Percentiles rank a stretch among this genome's conserved stretches.
These are phyloP conservation scores for Orchesellides sinensis DNA, from an alignment of 2,888 invertebrate species.

Conservation along the genomic window DNA sequence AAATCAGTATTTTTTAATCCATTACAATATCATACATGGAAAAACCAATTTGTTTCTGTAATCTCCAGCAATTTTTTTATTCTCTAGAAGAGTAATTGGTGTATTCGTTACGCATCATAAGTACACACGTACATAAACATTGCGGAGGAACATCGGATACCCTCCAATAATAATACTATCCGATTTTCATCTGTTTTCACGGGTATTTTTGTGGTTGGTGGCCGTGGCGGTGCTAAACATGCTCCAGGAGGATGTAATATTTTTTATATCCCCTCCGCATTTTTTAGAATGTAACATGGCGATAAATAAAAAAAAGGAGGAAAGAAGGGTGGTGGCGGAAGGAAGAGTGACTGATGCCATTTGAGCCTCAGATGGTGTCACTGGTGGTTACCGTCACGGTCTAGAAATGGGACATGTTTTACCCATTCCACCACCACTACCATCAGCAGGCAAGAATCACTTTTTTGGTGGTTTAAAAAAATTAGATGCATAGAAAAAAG, in stretches of 20 bases:
- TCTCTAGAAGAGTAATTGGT: too few relatives aligned
- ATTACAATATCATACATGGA: constrained; percentile 70
- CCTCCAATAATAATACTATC: constrained; percentile 4
- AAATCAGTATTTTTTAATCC: constrained; percentile 73
- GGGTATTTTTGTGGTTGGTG: constrained; percentile 40
- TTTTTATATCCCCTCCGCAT: not conserved
- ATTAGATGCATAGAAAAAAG: not conserved
- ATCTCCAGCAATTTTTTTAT: too few relatives aligned
- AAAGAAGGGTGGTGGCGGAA: not conserved
- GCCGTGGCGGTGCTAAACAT: not conserved
- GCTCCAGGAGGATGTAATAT: not conserved
- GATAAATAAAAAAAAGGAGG: constrained; percentile 6
- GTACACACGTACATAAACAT: constrained; percentile 35
- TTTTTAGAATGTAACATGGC: not conserved
- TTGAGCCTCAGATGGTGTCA: constrained; percentile 25
- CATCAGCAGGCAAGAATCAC: not conserved
- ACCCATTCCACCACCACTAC: not conserved
- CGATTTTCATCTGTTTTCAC: constrained; percentile 40
- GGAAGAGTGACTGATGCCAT: constrained; percentile 10
- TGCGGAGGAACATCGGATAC: constrained; percentile 36
- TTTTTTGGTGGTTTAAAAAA: not conserved
- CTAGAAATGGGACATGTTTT: not conserved
- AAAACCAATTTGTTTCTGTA: too few relatives aligned
- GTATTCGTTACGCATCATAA: not conserved
- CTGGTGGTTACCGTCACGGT: constrained; percentile 35